Evolutionary conservation across 2,113 vertebrate genomes (phyloP).

Genomic region (Sander lucioperca): DNA sequence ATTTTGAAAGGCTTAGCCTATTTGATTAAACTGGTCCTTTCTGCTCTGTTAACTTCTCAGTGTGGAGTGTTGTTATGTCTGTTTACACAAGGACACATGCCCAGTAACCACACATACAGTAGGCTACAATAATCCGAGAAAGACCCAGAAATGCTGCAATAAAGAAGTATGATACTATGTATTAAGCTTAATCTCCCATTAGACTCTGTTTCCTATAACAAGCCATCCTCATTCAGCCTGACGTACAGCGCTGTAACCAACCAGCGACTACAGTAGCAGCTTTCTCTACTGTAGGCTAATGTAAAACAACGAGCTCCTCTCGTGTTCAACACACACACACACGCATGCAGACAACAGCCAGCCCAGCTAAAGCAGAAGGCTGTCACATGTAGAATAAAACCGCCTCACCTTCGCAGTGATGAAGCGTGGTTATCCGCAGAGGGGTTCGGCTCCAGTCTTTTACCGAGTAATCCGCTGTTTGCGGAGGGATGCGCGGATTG

Average conservation of each 20-base stretch:
- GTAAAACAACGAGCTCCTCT: conserved; percentile 19
- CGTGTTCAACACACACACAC: conserved; percentile 23
- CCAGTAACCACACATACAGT: background rate
- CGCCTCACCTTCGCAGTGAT: conserved; percentile 80
- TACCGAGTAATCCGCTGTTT: conserved; percentile 4
- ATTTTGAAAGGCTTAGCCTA: conserved; percentile 11
- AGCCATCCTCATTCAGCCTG: conserved; percentile 11
- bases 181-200: background rate
- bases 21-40: background rate
- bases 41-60: conserved; percentile 5
- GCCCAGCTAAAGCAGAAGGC: conserved; percentile 17
- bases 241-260: background rate
- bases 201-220: background rate
- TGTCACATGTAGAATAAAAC: conserved; percentile 40
- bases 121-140: conserved; percentile 15
- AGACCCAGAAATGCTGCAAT: background rate
- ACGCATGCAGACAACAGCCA: conserved; percentile 30
- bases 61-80: conserved; percentile 8
- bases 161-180: background rate
- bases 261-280: conserved; percentile 14
- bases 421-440: conserved; percentile 56
- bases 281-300: conserved; percentile 10
- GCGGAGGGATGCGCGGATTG: conserved; percentile 14
- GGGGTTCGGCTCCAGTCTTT: conserved; percentile 42
- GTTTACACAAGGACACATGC: conserved; percentile 33